Base-by-base conservation (phyloP, 2,113 vertebrate species). In the Turdus rufiventris region DNA sequence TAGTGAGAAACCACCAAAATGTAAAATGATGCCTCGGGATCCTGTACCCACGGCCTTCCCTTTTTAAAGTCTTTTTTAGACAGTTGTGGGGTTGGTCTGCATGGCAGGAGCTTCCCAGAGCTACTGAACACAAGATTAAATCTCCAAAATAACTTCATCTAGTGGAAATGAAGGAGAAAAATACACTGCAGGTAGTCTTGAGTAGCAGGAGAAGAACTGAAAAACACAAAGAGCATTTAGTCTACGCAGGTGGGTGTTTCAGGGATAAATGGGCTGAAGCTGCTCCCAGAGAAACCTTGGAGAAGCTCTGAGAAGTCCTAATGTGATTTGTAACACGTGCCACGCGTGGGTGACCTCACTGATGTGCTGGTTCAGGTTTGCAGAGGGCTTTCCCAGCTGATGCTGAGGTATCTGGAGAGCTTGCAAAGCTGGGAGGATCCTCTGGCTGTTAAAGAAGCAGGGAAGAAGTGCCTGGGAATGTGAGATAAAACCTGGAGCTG, bases 1-100 rank as follows among this genome's bases (percentile, higher is more conserved):
- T 57, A 94, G 91, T 29, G 91, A 92, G 94, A 94, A 96, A 94
- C 91, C 93, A 92, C 93, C 80, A 23, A 58, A 83, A 77, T 92
- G 91, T 66, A 20, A 80, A 77, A 86, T 11, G 42, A 83, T 38
- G 76, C 86, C 75, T 88, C 5, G 11, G 58, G 62, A 57, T 85
- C 18, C 34, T 18, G 3, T 26, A 19, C 38, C 65, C 50, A 2
- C 0, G 5, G 34, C 24, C 14, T 57, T 89, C 24, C 18, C 75
- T 85, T 7, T 71, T 79, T n/a, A 12, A 12, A 45, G 71, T 57
- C 91, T 58, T 58, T 93, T 91, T 85, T 57, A 85, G 94, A 28
- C 74, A 42, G 33, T 67, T 47, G 60, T 23, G 80, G 43, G 14
- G 72, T 34, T 82, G 6, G 57, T 6, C 4, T 47, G 48, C 48